These are phyloP conservation scores for Ahaetulla prasina DNA, from an alignment of 2,113 vertebrate genomes.

Conservation along the genomic window DNA sequence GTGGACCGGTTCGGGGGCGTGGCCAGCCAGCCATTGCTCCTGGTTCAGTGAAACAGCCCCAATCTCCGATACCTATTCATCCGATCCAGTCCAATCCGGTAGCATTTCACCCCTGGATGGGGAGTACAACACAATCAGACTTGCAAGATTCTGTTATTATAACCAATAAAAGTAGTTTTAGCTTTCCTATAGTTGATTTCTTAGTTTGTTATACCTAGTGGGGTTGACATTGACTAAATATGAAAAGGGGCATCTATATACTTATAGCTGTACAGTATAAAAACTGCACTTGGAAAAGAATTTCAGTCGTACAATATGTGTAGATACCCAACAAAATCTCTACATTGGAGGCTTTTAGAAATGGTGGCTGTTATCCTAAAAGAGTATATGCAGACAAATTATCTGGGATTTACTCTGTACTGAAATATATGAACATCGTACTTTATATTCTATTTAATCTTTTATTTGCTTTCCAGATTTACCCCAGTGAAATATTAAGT, in stretches of 20 bases:
- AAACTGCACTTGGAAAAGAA: neutral
- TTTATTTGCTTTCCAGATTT: neutral
- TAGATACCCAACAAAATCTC: neutral
- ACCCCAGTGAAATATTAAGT: neutral
- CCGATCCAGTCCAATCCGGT: too few species aligned
- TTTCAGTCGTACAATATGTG: neutral
- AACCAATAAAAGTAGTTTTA: neutral
- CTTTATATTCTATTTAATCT: neutral
- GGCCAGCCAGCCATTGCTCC: too few species aligned
- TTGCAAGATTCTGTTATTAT: neutral
- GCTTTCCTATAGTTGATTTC: neutral
- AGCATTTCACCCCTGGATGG: too few species aligned
- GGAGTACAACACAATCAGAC: neutral
- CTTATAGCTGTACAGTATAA: neutral
- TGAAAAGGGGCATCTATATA: neutral
- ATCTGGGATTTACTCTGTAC: neutral
- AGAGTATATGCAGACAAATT: neutral
- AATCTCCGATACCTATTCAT: too few species aligned
- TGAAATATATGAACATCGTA: neutral
- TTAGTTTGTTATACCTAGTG: neutral
- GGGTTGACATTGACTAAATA: neutral
- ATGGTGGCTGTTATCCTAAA: neutral
- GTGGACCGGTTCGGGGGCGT: too few species aligned
- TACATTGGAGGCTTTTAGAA: neutral
- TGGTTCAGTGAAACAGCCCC: too few species aligned